Conservation (phyloP, 2,113 vertebrate genomes). For the Myiozetetes cayanensis region DNA sequence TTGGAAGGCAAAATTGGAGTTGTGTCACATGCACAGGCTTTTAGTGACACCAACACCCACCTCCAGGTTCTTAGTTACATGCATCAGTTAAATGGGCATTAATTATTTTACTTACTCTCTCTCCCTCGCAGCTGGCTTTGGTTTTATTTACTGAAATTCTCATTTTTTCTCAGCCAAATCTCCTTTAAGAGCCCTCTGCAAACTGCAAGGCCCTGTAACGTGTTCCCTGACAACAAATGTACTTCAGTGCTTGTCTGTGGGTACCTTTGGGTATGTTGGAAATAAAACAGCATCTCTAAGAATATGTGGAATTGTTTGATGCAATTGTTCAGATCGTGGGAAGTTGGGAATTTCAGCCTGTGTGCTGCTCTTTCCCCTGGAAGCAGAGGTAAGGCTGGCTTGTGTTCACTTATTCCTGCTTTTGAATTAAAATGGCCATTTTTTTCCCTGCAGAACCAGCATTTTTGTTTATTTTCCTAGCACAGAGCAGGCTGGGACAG, state of each 20-base stretch:
- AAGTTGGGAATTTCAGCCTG: neutral
- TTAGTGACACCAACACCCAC: neutral
- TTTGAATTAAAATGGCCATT: neutral
- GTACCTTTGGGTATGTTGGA: neutral
- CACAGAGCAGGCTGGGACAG: neutral
- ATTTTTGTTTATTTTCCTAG: neutral
- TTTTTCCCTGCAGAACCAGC: neutral
- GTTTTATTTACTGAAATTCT: neutral
- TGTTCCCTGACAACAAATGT: neutral
- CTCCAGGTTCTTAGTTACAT: neutral
- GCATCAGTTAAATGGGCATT: neutral
- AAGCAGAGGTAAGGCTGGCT: neutral
- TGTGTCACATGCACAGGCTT: neutral
- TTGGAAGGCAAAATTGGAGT: neutral
- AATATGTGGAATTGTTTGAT: neutral
- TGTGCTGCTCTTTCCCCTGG: neutral
- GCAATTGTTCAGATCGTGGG: neutral
- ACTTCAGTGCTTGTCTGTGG: neutral
- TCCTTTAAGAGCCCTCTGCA: neutral
- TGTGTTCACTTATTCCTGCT: neutral
- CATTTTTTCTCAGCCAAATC: neutral
- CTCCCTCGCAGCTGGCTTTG: neutral
- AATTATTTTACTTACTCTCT: neutral
- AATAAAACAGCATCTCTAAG: constrained; percentile 22
- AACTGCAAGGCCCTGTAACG: rapidly evolving